Base-by-base conservation (phyloP, 2,113 vertebrate genomes). In the Hassar affinis region DNA sequence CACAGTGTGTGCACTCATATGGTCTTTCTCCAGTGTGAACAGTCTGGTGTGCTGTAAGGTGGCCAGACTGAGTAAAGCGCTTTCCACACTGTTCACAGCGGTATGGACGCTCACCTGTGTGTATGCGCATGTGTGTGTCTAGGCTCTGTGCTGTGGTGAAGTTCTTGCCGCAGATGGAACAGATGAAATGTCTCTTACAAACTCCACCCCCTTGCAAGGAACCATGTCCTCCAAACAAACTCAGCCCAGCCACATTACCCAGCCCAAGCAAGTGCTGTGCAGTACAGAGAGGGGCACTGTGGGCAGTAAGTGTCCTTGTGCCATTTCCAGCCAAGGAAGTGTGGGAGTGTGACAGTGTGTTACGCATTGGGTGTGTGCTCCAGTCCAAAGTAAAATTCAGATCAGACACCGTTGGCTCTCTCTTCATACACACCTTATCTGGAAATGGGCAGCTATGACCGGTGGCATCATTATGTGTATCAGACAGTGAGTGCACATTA, bases 11-110 rank as follows among this genome's bases (percentile, higher is more conserved):
- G 68, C 93, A 94, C 83, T 88, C 90, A 45, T 92, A 94, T 0
- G 93, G 93, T 66, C 93, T 85, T 87, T 94, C 93, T 0, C 93
- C 93, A 0, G 93, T 94, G 90, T 94, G 93, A 45, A 94, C 93
- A 10, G 92, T 92, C 33, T 92, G 80, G 22, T 94, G 93, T 0
- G 92, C 93, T 80, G 93, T 93, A 78, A 94, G 85, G 64, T 91
- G 92, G 0, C 92, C 91, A 0, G 89, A 89, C 0, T 93, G 92
- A 2, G 92, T 90, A 84, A 94, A 94, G 83, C 90, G 89, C 3
- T 94, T 94, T 4, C 90, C 89, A 45, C 93, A 94, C 47, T 84
- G 83, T 22, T 84, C 83, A 25, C 83, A 84, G 77, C 83, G 64
- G 17, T 84, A 84, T 25, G 83, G 83, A 38, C 83, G 83, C 54